Base-by-base conservation (phyloP, 2,888 invertebrate species). In the Drosophila putrida region DNA sequence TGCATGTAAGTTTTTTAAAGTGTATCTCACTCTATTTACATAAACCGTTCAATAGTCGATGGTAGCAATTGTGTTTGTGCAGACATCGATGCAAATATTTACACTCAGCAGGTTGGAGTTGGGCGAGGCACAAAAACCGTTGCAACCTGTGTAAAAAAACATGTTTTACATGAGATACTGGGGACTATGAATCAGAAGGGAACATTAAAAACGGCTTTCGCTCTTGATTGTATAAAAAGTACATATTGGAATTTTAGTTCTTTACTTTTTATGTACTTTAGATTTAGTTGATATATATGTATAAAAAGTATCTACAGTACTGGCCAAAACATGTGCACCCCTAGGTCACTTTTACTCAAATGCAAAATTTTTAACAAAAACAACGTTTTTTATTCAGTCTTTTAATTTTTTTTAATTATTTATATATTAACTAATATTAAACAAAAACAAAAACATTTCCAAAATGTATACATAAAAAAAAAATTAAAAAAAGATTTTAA, bases 21-120 rank as follows among this genome's bases (percentile, higher is more conserved):
- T 28, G 35, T 36, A 53, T 28, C 35, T 31, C n/a, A 31, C 36
- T 38, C 10, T 53, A 39, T 69, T 69, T 43, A 28, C 49, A 36
- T 38, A 64, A 60, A 47, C 59, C 35, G 36, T 60, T 64, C 44
- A 13, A 41, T 46, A 28, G 25, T 15, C 15, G n/a, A 57, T 38
- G 38, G 27, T 6, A 46, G 31, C 28, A 27, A 41, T 58, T 53
- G n/a, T 58, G 58, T 71, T 71, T 76, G 66, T 61, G 74, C 67
- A 72, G 74, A 72, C 78, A 66, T 58, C 66, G 39, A 13, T 55
- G 75, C 73, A 77, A 75, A 77, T 77, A 77, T 72, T 75, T 77
- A 35, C 39, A 39, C 8, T 3, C 10, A 43, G 46, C 10, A 43
- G 46, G 9, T 39, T 44, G 41, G 25, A 51, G 46, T 71, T 62